phyloP scores from a whole-genome alignment of 2,888 invertebrate genomes.

The Coenonympha arcania region DNA sequence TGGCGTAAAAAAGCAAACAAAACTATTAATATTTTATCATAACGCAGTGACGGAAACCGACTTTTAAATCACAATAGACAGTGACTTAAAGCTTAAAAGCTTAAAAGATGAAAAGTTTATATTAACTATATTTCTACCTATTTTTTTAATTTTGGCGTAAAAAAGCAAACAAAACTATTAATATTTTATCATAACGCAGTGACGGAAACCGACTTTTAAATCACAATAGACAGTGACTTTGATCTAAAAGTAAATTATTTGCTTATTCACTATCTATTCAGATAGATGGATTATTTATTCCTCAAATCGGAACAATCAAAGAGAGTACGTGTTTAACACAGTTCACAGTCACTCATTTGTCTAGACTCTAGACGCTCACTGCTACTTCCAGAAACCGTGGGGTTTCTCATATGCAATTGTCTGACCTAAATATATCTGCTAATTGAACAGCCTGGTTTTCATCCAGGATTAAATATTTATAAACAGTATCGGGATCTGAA shows the following conservation, averaged over 20 bases:
- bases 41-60: neutral
- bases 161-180: neutral
- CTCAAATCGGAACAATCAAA: neutral
- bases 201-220: neutral
- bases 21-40: neutral
- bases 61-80: too few species aligned
- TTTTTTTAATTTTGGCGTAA: neutral
- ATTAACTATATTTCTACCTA: neutral
- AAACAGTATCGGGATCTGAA: neutral
- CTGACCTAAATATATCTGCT: slow-evolving; percentile 1
- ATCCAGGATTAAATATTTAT: neutral
- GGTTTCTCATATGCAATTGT: neutral
- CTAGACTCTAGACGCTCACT: too few species aligned
- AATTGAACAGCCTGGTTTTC: neutral
- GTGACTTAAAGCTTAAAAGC: too few species aligned
- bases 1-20: neutral
- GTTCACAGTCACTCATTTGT: neutral
- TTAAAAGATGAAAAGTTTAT: too few species aligned
- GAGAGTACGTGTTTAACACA: neutral
- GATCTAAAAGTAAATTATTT: neutral
- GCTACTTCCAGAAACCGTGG: neutral
- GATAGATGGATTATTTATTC: neutral
- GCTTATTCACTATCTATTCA: too few species aligned
- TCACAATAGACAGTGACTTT: neutral
- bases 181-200: neutral